A percentile compares a stretch with the other conserved stretches of the same genome.
phyloP scores from a whole-genome alignment of 1,140 invertebrate genomes.

The Andricus grossulariae region DNA sequence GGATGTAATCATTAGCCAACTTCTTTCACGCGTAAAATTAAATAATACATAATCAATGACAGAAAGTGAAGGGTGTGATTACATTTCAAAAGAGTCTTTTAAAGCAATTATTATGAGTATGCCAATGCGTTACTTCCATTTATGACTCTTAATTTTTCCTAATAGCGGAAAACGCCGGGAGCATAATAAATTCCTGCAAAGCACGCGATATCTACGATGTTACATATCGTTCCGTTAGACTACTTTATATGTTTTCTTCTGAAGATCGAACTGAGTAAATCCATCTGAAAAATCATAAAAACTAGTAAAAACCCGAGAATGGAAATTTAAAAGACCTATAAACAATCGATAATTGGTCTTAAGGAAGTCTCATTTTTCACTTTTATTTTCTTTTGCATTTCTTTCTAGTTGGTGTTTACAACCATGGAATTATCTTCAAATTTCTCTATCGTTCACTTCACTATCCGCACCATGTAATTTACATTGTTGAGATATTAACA shows the following conservation, averaged over 20 bases:
- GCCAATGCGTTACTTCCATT: slow-evolving; percentile 1
- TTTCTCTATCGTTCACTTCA: too few relatives aligned
- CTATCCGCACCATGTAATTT: too few relatives aligned
- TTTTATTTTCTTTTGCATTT: too few relatives aligned
- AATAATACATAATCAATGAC: slow-evolving; percentile 5
- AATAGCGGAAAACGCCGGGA: neutral
- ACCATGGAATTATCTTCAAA: too few relatives aligned
- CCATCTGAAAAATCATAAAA: too few relatives aligned
- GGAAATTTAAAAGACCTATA: neutral
- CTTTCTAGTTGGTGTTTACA: too few relatives aligned
- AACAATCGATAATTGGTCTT: too few relatives aligned
- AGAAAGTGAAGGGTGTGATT: slow-evolving; percentile 10
- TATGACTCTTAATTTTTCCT: neutral
- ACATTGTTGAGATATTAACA: too few relatives aligned
- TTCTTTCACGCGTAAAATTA: neutral
- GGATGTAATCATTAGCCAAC: too few relatives aligned
- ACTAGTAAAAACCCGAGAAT: neutral
- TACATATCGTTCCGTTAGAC: neutral
- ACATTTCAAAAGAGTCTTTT: slow-evolving; percentile 6
- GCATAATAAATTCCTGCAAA: neutral
- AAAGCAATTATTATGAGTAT: neutral
- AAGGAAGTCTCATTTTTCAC: too few relatives aligned
- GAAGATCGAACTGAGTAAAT: neutral
- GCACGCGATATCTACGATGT: neutral
- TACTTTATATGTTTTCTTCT: neutral